phyloP scores from a whole-genome alignment of 2,113 vertebrate species.

The Chaetodon trifascialis region DNA sequence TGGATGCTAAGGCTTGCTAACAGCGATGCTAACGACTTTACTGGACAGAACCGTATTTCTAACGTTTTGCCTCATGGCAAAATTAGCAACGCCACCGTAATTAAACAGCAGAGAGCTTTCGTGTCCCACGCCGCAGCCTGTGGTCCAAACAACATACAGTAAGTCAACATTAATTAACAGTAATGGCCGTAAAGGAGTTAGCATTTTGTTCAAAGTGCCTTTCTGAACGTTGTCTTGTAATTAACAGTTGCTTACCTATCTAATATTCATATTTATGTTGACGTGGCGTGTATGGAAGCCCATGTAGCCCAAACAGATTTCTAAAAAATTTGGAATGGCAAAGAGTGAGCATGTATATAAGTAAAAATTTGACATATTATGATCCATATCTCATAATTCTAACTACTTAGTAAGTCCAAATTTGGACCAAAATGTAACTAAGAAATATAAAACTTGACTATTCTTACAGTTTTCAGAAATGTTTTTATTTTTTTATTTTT shows the following conservation, averaged over 20 bases:
- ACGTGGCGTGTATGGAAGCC: not conserved
- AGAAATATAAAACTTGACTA: not conserved
- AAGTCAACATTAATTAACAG: constrained; percentile 29
- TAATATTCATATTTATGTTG: not conserved
- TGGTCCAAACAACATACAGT: constrained; percentile 41
- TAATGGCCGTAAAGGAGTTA: not conserved
- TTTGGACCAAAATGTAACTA: not conserved
- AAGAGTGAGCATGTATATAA: no score
- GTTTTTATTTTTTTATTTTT: no score
- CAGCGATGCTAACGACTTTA: constrained; percentile 45
- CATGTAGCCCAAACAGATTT: no score
- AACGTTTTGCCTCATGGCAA: not conserved
- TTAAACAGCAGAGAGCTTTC: not conserved
- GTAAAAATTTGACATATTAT: not conserved
- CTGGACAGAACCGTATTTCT: not conserved
- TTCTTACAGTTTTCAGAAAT: not conserved
- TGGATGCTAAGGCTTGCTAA: not conserved
- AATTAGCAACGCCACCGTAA: not conserved
- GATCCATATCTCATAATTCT: no score
- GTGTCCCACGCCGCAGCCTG: not conserved
- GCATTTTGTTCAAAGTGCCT: not conserved
- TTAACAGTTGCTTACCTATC: not conserved
- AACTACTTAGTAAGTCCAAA: not conserved
- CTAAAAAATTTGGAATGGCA: no score
- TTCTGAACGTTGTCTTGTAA: no score